A percentile compares a stretch with the other conserved stretches of the same genome.
Conservation (phyloP, 1,140 invertebrate species). For the Caenorhabditis remanei region DNA sequence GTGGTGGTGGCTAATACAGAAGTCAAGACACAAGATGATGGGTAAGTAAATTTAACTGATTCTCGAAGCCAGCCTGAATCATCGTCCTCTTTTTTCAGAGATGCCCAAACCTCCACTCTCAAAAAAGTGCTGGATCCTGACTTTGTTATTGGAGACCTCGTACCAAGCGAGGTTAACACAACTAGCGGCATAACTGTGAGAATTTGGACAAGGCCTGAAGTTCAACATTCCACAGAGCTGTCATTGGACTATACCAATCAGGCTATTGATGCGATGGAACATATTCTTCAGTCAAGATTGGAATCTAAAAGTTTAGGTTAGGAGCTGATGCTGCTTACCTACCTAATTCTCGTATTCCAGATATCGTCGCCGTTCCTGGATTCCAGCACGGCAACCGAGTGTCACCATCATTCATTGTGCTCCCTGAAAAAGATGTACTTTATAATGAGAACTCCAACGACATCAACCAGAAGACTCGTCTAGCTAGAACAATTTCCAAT, state of each 20-base stretch:
- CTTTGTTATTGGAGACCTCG: conserved; percentile 27
- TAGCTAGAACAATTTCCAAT: conserved; percentile 1
- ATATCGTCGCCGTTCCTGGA: conserved; percentile 46
- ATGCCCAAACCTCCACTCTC: not conserved
- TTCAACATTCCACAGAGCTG: conserved; percentile 1
- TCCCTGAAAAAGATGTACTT: conserved; percentile 27
- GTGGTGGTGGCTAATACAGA: conserved; percentile 16
- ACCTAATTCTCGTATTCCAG: not conserved
- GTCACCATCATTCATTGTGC: conserved; percentile 24
- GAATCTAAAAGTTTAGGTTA: conserved; percentile 12
- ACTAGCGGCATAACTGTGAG: not conserved
- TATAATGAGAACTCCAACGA: conserved; percentile 19
- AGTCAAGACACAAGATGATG: conserved; percentile 1
- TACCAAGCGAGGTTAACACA: conserved; percentile 19
- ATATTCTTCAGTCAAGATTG: conserved; percentile 36
- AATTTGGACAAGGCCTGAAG: conserved; percentile 44
- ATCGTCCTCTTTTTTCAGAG: not conserved
- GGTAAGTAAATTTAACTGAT: not conserved
- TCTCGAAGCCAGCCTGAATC: too few species aligned
- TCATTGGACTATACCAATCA: conserved; percentile 36
- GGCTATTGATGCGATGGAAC: conserved; percentile 29
- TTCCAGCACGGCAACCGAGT: conserved; percentile 26
- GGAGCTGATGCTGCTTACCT: not conserved
- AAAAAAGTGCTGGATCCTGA: conserved; percentile 29
- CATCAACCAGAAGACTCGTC: conserved; percentile 6